These are phyloP conservation scores for Barbus barbus DNA, from an alignment of 2,113 vertebrate species.

Conservation along the genomic window DNA sequence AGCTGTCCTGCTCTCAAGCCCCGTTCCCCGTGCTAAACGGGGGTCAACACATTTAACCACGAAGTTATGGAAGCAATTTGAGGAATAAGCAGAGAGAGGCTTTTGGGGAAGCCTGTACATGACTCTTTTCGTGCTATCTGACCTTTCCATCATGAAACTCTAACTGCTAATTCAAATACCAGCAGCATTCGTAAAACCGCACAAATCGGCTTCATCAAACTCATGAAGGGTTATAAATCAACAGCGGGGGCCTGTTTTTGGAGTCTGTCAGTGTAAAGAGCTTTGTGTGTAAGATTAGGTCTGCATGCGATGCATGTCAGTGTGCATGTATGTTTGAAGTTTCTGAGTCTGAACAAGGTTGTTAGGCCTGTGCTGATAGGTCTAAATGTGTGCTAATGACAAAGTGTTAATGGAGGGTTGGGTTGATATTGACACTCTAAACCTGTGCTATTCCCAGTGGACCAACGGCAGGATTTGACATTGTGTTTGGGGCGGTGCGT, in stretches of 20 bases:
- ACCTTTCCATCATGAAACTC: conserved; percentile 42
- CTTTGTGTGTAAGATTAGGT: conserved; percentile 23
- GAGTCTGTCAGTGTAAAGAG: conserved; percentile 4
- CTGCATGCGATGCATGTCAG: conserved; percentile 1
- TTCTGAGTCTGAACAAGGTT: conserved; percentile 39
- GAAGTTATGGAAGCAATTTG: conserved; percentile 40
- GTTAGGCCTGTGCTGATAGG: conserved; percentile 49
- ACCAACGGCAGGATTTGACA: conserved; percentile 28
- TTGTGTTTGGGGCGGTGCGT: neutral
- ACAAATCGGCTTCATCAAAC: conserved; percentile 5
- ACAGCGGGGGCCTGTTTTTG: neutral
- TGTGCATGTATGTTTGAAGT: conserved; percentile 30
- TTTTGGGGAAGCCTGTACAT: conserved; percentile 36
- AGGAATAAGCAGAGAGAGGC: conserved; percentile 47
- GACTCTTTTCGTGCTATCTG: conserved; percentile 35
- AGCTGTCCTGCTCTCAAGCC: conserved; percentile 33
- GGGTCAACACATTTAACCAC: conserved; percentile 49
- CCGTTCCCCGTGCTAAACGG: conserved; percentile 30
- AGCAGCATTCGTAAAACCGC: neutral
- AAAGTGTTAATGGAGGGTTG: conserved; percentile 52
- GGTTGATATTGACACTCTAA: conserved; percentile 39
- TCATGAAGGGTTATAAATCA: conserved; percentile 16
- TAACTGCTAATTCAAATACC: conserved; percentile 44
- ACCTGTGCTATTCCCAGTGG: conserved; percentile 34
- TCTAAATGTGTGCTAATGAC: conserved; percentile 54